A percentile compares a stretch with the other conserved stretches of the same genome.
Evolutionary conservation across 2,113 vertebrate species (phyloP).

Genomic region (Diadophis punctatus): DNA sequence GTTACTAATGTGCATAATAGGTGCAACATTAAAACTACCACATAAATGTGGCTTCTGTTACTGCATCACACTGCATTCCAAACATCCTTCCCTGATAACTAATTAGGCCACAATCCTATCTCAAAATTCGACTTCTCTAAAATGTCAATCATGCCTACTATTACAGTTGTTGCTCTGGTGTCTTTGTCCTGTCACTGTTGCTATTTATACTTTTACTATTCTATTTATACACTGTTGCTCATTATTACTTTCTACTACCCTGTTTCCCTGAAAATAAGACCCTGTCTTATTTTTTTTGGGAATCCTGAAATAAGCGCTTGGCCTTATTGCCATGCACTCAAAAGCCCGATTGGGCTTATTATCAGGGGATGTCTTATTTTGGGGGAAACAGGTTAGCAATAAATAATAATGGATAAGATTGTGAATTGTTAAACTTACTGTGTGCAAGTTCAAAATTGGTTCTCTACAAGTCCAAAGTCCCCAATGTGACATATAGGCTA

Average conservation of each 20-base stretch:
- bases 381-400: no score
- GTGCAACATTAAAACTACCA: background rate
- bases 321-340: no score
- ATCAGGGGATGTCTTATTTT: no score
- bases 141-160: background rate
- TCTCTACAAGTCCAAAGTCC: background rate
- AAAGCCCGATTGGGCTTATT: no score
- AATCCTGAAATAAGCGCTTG: no score
- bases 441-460: background rate
- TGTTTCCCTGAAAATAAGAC: no score
- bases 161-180: background rate
- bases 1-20: background rate
- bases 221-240: background rate
- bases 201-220: background rate
- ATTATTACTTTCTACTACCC: background rate
- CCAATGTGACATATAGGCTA: background rate
- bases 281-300: no score
- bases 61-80: background rate
- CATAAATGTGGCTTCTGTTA: background rate
- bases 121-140: background rate
- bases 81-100: background rate
- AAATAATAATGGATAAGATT: background rate
- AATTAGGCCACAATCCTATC: background rate
- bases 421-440: background rate
- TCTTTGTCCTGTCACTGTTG: background rate